Evolutionary conservation across 2,888 invertebrate genomes (phyloP).

Genomic region (Drosophila testacea): DNA sequence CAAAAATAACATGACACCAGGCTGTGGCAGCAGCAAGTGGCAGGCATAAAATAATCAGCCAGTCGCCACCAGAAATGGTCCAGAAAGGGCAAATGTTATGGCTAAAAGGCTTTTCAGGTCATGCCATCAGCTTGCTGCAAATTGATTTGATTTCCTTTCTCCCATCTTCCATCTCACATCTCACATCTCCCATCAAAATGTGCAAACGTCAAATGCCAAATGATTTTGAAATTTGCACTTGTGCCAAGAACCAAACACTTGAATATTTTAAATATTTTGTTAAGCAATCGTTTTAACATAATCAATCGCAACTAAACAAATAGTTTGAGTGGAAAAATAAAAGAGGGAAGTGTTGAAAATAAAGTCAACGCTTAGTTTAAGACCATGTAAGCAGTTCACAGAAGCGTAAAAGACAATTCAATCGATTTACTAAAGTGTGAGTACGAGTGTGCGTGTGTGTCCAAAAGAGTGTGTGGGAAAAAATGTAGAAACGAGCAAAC

Average conservation of each 20-base stretch:
- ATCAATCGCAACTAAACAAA: conserved; percentile 51
- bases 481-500: conserved; percentile 32
- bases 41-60: conserved; percentile 75
- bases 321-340: conserved; percentile 15
- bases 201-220: conserved; percentile 13
- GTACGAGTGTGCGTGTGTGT: conserved; percentile 1
- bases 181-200: no score
- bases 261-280: conserved; percentile 49
- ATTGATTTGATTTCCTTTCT: conserved; percentile 66
- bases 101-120: conserved; percentile 75
- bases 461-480: neutral
- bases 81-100: conserved; percentile 70
- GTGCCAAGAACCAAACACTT: conserved; percentile 11
- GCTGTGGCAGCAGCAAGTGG: conserved; percentile 32
- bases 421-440: conserved; percentile 52
- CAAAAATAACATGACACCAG: conserved; percentile 62
- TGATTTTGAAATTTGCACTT: conserved; percentile 37
- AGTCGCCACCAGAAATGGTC: conserved; percentile 51
- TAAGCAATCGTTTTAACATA: conserved; percentile 46
- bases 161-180: neutral
- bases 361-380: conserved; percentile 45
- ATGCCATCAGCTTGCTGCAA: conserved; percentile 39
- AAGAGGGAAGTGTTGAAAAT: no score
- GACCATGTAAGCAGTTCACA: conserved; percentile 58
- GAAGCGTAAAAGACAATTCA: conserved; percentile 68